Percentiles rank a stretch among this genome's conserved stretches.
Evolutionary conservation across 2,888 invertebrate genomes (phyloP).

Genomic region (Pollenia angustigena): DNA sequence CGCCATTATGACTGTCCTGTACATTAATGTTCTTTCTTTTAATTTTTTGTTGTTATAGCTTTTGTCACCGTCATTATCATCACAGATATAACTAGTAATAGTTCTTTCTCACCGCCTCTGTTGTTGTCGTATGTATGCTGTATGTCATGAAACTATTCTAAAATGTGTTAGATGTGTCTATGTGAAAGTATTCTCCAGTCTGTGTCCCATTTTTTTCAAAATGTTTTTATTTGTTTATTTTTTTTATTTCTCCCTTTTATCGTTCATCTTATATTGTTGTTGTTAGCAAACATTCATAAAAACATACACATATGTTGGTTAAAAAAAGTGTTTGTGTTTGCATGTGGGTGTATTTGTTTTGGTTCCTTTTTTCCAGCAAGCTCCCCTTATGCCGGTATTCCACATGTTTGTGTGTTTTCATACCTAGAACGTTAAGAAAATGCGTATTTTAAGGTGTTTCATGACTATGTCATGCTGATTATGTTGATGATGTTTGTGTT

Average conservation of each 20-base stretch:
- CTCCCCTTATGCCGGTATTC: neutral
- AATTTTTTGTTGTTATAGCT: neutral
- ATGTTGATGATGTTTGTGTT: slow-evolving; percentile 43
- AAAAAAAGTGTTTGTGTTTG: neutral
- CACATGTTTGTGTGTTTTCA: neutral
- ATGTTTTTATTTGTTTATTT: slow-evolving; percentile 10
- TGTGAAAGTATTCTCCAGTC: neutral
- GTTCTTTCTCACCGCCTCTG: neutral
- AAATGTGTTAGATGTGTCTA: slow-evolving; percentile 46
- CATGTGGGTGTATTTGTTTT: slow-evolving; percentile 16
- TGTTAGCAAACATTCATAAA: neutral
- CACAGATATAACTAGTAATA: slow-evolving; percentile 27
- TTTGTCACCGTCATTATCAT: slow-evolving; percentile 53
- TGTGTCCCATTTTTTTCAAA: neutral
- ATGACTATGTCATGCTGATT: slow-evolving; percentile 46
- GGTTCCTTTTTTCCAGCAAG: neutral
- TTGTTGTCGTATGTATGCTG: slow-evolving; percentile 11
- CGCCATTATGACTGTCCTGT: slow-evolving; percentile 34
- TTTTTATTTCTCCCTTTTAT: slow-evolving; percentile 22
- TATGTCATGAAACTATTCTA: slow-evolving; percentile 29
- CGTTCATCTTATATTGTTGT: slow-evolving; percentile 41
- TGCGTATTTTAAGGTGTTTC: slow-evolving; percentile 68
- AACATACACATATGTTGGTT: neutral
- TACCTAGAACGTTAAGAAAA: slow-evolving; percentile 11
- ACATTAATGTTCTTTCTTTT: neutral